Conservation (phyloP, 2,797 vertebrate species). For the Manis javanica region DNA sequence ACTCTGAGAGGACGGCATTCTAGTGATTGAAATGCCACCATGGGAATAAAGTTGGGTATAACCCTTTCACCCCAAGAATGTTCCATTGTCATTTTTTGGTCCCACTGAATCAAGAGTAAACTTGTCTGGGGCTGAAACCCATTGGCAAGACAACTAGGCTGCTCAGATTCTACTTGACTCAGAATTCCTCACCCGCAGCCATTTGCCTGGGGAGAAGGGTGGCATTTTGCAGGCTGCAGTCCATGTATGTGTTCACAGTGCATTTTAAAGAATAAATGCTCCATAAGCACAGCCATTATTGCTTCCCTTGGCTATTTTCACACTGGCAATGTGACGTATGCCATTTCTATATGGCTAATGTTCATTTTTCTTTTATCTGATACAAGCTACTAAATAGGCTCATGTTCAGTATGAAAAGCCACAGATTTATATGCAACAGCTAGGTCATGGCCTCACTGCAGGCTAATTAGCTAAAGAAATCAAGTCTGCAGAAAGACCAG, state of each 20-base stretch:
- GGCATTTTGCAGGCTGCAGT: background rate
- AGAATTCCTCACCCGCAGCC: background rate
- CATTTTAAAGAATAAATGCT: conserved; percentile 65
- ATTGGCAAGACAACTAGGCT: background rate
- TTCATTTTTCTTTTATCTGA: conserved; percentile 52
- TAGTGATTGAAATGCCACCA: too few relatives aligned
- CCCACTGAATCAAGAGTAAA: too few relatives aligned
- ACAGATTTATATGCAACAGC: background rate
- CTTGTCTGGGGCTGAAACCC: too few relatives aligned
- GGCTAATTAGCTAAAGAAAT: conserved; percentile 2
- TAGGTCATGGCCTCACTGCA: background rate
- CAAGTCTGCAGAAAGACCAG: background rate
- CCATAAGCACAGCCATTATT: conserved; percentile 51
- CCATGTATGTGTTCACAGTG: background rate
- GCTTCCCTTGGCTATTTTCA: conserved; percentile 55
- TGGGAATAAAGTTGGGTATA: too few relatives aligned
- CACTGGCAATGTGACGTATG: conserved; percentile 50
- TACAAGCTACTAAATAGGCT: conserved; percentile 38
- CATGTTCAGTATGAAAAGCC: conserved; percentile 23
- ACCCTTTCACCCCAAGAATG: too few relatives aligned
- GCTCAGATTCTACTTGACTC: background rate
- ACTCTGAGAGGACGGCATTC: too few relatives aligned
- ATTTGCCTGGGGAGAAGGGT: background rate
- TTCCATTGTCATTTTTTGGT: too few relatives aligned
- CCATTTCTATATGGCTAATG: conserved; percentile 55